These are phyloP conservation scores for Cistogaster globosa DNA, from an alignment of 2,888 invertebrate species.

Conservation along the genomic window DNA sequence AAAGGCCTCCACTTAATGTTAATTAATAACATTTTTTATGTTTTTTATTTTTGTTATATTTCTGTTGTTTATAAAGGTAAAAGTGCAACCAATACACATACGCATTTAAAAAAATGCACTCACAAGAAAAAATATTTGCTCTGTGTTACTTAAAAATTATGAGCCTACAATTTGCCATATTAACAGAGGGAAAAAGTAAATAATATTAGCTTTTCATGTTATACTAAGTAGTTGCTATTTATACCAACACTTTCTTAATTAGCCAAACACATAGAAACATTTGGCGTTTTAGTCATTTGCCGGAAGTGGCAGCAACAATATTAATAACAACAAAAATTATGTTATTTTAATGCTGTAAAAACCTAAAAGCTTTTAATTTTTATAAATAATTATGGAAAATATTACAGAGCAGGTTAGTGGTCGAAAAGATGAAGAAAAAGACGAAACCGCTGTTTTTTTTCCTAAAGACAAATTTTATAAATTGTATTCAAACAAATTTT, in stretches of 20 bases:
- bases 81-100: slow-evolving; percentile 38
- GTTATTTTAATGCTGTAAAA: slow-evolving; percentile 48
- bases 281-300: slow-evolving; percentile 58
- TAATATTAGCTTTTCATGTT: slow-evolving; percentile 38
- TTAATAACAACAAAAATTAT: slow-evolving; percentile 43
- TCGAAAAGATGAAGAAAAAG: too few relatives aligned
- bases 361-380: slow-evolving; percentile 51
- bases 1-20: slow-evolving; percentile 69
- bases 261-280: slow-evolving; percentile 59
- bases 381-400: not conserved
- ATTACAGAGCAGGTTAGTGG: too few relatives aligned
- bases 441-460: too few relatives aligned
- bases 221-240: slow-evolving; percentile 14
- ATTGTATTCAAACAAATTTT: too few relatives aligned
- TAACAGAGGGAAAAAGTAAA: slow-evolving; percentile 1
- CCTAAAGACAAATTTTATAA: too few relatives aligned
- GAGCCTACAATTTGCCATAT: slow-evolving; percentile 4
- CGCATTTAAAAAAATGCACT: not conserved
- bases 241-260: slow-evolving; percentile 56
- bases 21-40: slow-evolving; percentile 65
- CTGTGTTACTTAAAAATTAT: slow-evolving; percentile 17
- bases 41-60: not conserved
- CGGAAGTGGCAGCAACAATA: slow-evolving; percentile 60
- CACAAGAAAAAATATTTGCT: slow-evolving; percentile 28
- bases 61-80: slow-evolving; percentile 28